These are phyloP conservation scores for Eupithecia vulgata DNA, from an alignment of 2,888 invertebrate species.

Conservation along the genomic window DNA sequence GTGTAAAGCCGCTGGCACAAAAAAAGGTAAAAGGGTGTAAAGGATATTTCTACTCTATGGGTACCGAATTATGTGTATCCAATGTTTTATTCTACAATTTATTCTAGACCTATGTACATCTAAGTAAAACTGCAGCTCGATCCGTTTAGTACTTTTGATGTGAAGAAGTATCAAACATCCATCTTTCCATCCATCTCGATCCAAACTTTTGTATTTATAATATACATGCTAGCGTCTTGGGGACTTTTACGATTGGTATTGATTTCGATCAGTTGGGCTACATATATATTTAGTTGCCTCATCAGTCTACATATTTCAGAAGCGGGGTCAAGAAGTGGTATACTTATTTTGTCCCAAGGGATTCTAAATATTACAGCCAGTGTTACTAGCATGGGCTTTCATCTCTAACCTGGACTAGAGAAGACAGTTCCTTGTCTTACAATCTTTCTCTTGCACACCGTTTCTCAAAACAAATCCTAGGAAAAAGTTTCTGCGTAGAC, in stretches of 20 bases:
- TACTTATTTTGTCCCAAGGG: background rate
- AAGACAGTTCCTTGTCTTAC: too few species aligned
- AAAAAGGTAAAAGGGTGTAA: too few species aligned
- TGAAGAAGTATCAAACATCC: background rate
- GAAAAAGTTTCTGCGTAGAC: too few species aligned
- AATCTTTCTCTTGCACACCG: too few species aligned
- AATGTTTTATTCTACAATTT: background rate
- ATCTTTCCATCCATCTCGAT: background rate
- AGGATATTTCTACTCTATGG: too few species aligned
- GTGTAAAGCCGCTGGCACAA: too few species aligned
- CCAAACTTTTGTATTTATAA: too few species aligned
- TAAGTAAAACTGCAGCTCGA: background rate
- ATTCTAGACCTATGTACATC: background rate
- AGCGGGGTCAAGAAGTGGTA: background rate
- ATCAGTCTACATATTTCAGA: background rate
- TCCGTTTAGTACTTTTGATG: background rate
- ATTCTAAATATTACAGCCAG: background rate
- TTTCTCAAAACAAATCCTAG: too few species aligned
- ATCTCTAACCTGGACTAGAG: too few species aligned
- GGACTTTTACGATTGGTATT: background rate
- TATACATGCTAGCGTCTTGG: background rate
- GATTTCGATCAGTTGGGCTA: background rate
- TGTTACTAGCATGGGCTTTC: too few species aligned
- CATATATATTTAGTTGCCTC: background rate
- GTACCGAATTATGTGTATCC: too few species aligned